Evolutionary conservation across 2,113 vertebrate species (phyloP).

Genomic region (Istiophorus platypterus): DNA sequence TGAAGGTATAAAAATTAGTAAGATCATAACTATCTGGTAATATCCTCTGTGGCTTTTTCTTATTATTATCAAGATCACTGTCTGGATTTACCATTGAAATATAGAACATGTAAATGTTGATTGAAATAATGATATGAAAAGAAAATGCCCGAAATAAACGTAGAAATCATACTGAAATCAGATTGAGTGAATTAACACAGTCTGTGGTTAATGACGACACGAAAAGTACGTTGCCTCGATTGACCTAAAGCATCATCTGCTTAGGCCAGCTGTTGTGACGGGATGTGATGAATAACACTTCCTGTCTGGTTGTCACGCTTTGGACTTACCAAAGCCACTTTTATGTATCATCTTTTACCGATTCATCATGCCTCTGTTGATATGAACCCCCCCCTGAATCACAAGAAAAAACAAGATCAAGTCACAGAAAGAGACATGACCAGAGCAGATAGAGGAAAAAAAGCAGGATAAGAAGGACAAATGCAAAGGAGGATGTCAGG

Average conservation of each 20-base stretch:
- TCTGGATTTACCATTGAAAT: neutral
- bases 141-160: neutral
- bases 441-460: neutral
- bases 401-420: neutral
- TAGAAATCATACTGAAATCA: neutral
- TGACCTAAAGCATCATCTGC: conserved; percentile 29
- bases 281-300: conserved; percentile 66
- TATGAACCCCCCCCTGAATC: neutral
- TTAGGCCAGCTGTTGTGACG: conserved; percentile 28
- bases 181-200: neutral
- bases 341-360: neutral
- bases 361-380: neutral
- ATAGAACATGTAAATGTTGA: neutral
- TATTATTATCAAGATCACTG: neutral
- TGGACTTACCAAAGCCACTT: neutral
- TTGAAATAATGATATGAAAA: neutral
- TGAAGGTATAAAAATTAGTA: neutral
- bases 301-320: conserved; percentile 27
- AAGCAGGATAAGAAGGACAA: neutral
- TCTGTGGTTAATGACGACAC: conserved; percentile 15
- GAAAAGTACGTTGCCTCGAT: conserved; percentile 10
- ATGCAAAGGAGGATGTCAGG: neutral
- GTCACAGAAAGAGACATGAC: neutral
- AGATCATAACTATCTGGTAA: too few relatives aligned
- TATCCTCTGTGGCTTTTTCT: too few relatives aligned